Percentiles rank a stretch among this genome's conserved stretches.
Evolutionary conservation across 2,888 invertebrate genomes (phyloP).

Genomic region (Eledone cirrhosa): DNA sequence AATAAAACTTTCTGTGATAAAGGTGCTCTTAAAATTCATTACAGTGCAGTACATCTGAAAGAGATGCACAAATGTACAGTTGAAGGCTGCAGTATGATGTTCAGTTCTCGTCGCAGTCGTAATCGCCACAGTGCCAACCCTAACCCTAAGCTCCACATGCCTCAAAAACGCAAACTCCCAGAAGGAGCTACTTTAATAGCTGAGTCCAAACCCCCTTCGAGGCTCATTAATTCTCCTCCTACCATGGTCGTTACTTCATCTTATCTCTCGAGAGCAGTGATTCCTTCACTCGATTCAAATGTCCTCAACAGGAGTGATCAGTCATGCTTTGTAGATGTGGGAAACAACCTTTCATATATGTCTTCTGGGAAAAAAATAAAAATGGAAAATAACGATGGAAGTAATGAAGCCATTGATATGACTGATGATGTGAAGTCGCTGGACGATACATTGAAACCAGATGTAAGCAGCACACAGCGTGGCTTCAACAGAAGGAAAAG

Average conservation of each 20-base stretch:
- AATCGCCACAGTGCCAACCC: conserved; percentile 98
- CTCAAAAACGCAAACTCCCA: conserved; percentile 84
- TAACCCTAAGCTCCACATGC: conserved; percentile 96
- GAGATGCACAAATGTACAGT: conserved; percentile 99
- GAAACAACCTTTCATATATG: conserved; percentile 52
- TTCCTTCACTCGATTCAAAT: conserved; percentile 45
- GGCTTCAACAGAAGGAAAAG: conserved; percentile 58
- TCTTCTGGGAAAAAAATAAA: conserved; percentile 54
- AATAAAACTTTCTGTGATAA: conserved; percentile 99
- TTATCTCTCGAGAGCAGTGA: conserved; percentile 40
- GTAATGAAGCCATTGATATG: conserved; percentile 35
- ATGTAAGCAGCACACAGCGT: conserved; percentile 37
- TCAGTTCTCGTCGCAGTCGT: conserved; percentile 92
- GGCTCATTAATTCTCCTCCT: conserved; percentile 43
- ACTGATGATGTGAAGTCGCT: conserved; percentile 38
- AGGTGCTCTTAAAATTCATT: conserved; percentile 98
- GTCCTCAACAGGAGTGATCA: conserved; percentile 44
- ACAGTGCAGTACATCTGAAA: conserved; percentile 96
- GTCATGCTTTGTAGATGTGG: conserved; percentile 53
- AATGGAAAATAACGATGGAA: conserved; percentile 47
- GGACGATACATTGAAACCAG: conserved; percentile 28
- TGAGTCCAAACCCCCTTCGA: conserved; percentile 40
- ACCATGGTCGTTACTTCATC: conserved; percentile 47
- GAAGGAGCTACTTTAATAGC: conserved; percentile 67
- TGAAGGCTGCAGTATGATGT: conserved; percentile 99